phyloP scores from a whole-genome alignment of 2,888 invertebrate genomes.

The Noctua janthe region DNA sequence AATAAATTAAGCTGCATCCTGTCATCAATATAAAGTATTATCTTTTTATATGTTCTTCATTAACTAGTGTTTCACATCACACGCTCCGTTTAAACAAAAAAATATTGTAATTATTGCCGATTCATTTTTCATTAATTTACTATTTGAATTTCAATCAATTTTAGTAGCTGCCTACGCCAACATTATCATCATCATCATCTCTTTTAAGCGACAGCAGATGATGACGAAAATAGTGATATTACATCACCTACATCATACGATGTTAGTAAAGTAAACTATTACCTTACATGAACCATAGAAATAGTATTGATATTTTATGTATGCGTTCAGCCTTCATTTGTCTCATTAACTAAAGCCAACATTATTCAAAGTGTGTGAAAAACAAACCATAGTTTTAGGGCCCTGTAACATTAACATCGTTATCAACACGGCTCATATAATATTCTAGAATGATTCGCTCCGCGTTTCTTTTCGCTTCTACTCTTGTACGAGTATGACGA shows the following conservation, averaged over 20 bases:
- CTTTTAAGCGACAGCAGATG: not conserved
- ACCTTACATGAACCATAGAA: not conserved
- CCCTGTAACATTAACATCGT: not conserved
- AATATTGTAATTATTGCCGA: not conserved
- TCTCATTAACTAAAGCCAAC: not conserved
- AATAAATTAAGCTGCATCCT: not conserved
- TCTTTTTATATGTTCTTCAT: not conserved
- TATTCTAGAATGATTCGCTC: slow-evolving; percentile 18
- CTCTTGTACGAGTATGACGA: slow-evolving; percentile 9
- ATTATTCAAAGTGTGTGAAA: not conserved
- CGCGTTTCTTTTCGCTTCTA: slow-evolving; percentile 40
- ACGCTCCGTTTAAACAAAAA: not conserved
- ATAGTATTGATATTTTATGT: not conserved
- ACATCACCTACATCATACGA: not conserved
- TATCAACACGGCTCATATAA: slow-evolving; percentile 2
- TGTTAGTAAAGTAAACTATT: not conserved
- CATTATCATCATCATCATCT: not conserved
- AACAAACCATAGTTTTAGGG: not conserved
- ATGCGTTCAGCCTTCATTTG: not conserved
- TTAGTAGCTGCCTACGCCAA: not conserved
- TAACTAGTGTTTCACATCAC: not conserved
- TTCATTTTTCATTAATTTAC: not conserved
- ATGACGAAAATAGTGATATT: not conserved
- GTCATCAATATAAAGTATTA: not conserved
- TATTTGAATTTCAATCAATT: not conserved